Percentiles rank a stretch among this genome's conserved stretches.
These are phyloP conservation scores for Parascotia fuliginaria DNA, from an alignment of 2,888 invertebrate species.

Conservation along the genomic window DNA sequence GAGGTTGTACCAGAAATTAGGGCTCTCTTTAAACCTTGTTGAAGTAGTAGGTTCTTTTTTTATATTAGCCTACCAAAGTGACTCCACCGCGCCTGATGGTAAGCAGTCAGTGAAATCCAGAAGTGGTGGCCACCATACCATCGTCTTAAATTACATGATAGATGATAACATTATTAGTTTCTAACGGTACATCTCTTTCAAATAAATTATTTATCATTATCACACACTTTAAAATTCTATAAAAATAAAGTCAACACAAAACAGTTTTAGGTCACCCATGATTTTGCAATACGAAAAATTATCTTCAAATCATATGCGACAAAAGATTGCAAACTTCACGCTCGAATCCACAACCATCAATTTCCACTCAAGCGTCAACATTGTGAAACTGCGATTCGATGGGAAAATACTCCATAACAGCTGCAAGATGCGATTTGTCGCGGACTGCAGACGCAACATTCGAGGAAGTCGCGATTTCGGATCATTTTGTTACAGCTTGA, in stretches of 20 bases:
- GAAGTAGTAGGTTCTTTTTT: too few species aligned
- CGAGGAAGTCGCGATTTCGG: constrained; percentile 35
- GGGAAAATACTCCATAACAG: constrained; percentile 52
- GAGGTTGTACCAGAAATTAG: too few species aligned
- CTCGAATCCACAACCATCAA: constrained; percentile 37
- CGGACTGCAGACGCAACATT: constrained; percentile 33
- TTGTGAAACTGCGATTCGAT: constrained; percentile 51
- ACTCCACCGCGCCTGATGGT: too few species aligned
- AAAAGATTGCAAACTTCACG: constrained; percentile 42
- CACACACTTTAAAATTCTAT: too few species aligned
- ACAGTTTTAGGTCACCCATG: background rate
- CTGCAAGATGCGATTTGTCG: constrained; percentile 50
- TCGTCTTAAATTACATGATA: too few species aligned
- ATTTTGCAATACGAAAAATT: constrained; percentile 5
- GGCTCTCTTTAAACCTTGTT: too few species aligned
- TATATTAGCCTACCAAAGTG: too few species aligned
- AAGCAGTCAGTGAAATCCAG: too few species aligned
- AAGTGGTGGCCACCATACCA: too few species aligned
- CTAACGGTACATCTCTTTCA: too few species aligned
- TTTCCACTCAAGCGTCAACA: constrained; percentile 36
- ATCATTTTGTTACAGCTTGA: constrained; percentile 32
- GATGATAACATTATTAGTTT: too few species aligned
- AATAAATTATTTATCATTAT: background rate
- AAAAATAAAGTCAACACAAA: too few species aligned
- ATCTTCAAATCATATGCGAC: constrained; percentile 29